These are phyloP conservation scores for Toxotes chatareus DNA, from an alignment of 2,113 vertebrate genomes.

Conservation along the genomic window DNA sequence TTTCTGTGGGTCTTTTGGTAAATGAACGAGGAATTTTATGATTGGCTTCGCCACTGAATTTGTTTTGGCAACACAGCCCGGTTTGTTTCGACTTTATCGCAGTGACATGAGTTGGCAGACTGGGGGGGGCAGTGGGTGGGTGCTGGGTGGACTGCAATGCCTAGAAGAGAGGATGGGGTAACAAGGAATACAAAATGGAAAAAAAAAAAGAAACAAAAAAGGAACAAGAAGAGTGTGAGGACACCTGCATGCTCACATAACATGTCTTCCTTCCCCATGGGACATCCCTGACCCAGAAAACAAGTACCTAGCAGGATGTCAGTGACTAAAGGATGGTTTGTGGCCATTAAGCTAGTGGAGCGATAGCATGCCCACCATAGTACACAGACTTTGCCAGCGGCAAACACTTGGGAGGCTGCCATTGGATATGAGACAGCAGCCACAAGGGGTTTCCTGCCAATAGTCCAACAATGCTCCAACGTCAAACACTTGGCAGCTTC, in stretches of 20 bases:
- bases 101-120: conserved; percentile 44
- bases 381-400: conserved; percentile 13
- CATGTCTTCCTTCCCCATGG: background rate
- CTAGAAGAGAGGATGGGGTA: conserved; percentile 5
- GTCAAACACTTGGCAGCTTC: conserved; percentile 58
- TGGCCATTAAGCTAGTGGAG: conserved; percentile 39
- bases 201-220: background rate
- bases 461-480: conserved; percentile 38
- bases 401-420: conserved; percentile 53
- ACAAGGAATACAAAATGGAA: conserved; percentile 1
- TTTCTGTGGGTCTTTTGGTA: conserved; percentile 48
- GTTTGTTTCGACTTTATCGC: conserved; percentile 38
- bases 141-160: conserved; percentile 10
- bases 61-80: conserved; percentile 48
- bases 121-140: background rate
- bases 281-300: conserved; percentile 46
- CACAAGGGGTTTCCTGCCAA: conserved; percentile 59
- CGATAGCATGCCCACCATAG: conserved; percentile 22
- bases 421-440: conserved; percentile 58
- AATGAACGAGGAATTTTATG: conserved; percentile 39
- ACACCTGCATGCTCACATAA: conserved; percentile 47
- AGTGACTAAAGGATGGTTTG: conserved; percentile 48
- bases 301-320: conserved; percentile 32
- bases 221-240: conserved; percentile 6
- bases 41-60: conserved; percentile 55